phyloP scores from a whole-genome alignment of 2,888 invertebrate genomes.

The Pseudeuparius sepicola region DNA sequence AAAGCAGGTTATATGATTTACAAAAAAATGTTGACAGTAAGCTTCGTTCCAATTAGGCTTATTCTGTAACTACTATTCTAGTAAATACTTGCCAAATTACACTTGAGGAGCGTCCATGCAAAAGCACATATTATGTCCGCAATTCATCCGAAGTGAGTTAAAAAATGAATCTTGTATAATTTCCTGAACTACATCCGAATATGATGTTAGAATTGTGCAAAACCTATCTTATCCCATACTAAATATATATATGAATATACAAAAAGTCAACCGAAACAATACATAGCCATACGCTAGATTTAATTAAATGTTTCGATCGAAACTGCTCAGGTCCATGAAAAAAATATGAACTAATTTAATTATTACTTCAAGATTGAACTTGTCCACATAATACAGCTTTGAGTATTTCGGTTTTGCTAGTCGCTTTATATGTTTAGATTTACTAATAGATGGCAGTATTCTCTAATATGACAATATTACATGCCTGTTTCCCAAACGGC shows the following conservation, averaged over 20 bases:
- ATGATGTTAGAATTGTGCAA: too few species aligned
- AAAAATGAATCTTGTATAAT: too few species aligned
- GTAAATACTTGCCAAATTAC: too few species aligned
- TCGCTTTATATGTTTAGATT: constrained; percentile 1
- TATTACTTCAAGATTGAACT: constrained; percentile 1
- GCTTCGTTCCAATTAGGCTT: too few species aligned
- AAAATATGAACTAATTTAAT: constrained; percentile 1
- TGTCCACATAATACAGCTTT: constrained; percentile 2
- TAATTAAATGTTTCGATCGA: constrained; percentile 2
- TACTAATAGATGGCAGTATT: constrained; percentile 1
- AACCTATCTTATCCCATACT: too few species aligned
- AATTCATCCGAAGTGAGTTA: too few species aligned
- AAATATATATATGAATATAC: neutral
- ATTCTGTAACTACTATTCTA: too few species aligned
- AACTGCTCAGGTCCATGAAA: constrained; percentile 1
- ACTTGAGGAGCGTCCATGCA: too few species aligned
- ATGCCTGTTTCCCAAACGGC: constrained; percentile 1
- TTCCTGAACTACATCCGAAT: too few species aligned
- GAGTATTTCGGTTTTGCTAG: constrained; percentile 1
- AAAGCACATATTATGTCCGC: too few species aligned
- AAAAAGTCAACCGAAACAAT: constrained; percentile 2
- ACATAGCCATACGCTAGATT: neutral
- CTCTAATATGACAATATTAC: constrained; percentile 1
- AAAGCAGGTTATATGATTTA: too few species aligned
- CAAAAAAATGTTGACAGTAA: too few species aligned